Evolutionary conservation across 30 jellyfish, hydroid and myxozoan genomes (phyloP).

Genomic region (Pelagia noctiluca): DNA sequence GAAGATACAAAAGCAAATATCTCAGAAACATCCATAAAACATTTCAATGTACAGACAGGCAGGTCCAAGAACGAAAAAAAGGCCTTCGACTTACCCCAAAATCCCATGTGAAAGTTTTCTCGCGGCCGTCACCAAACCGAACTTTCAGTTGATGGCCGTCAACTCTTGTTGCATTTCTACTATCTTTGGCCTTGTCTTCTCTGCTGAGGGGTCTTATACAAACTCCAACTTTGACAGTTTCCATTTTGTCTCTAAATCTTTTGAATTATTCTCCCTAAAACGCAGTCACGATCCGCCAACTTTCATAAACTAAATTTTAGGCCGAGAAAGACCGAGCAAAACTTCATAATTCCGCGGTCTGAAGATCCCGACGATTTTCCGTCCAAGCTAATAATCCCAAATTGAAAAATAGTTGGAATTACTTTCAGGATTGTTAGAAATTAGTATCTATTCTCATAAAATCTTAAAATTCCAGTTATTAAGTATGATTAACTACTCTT

Average conservation of each 20-base stretch:
- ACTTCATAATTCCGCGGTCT: neutral
- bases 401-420: neutral
- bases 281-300: neutral
- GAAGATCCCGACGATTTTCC: neutral
- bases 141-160: slow-evolving; percentile 87
- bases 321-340: neutral
- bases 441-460: neutral
- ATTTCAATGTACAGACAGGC: too few relatives aligned
- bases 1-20: too few relatives aligned
- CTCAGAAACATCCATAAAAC: too few relatives aligned
- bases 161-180: slow-evolving; percentile 47
- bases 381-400: neutral
- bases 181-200: slow-evolving; percentile 75
- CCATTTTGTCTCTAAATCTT: slow-evolving; percentile 33
- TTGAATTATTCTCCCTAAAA: neutral
- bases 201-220: slow-evolving; percentile 82
- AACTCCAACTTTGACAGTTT: slow-evolving; percentile 95
- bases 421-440: neutral
- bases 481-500: neutral
- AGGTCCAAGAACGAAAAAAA: too few relatives aligned
- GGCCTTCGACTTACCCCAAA: slow-evolving; percentile 83
- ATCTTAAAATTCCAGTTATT: neutral
- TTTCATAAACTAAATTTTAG: neutral
- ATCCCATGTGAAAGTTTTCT: slow-evolving; percentile 91
- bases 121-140: slow-evolving; percentile 93